A percentile compares a stretch with the other conserved stretches of the same genome.
phyloP scores from a whole-genome alignment of 1,140 invertebrate species.

The Drosophila bifasciata region DNA sequence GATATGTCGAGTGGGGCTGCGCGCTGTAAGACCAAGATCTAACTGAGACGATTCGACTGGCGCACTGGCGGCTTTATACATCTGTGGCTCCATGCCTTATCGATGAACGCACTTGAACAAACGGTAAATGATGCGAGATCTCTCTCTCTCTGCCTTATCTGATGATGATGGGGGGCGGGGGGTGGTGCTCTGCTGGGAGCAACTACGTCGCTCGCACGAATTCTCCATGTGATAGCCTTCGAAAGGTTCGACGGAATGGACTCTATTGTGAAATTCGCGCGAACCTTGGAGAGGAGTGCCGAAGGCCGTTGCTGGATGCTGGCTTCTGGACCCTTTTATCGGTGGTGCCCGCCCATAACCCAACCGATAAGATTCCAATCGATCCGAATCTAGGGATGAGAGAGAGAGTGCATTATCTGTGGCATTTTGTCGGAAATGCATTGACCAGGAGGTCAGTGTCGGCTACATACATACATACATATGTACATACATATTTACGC shows the following conservation, averaged over 20 bases:
- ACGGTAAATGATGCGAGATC: slow-evolving; percentile 45
- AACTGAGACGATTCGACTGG: slow-evolving; percentile 51
- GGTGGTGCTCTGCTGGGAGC: slow-evolving; percentile 24
- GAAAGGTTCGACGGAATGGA: slow-evolving; percentile 15
- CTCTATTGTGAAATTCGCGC: slow-evolving; percentile 39
- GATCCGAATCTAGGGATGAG: neutral
- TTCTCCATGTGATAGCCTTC: slow-evolving; percentile 24
- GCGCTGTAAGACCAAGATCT: slow-evolving; percentile 51
- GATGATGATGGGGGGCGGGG: too few relatives aligned
- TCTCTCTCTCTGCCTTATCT: slow-evolving; percentile 42
- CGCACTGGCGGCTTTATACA: slow-evolving; percentile 56
- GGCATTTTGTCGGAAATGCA: neutral
- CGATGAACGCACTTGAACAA: slow-evolving; percentile 63
- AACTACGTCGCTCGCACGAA: slow-evolving; percentile 34
- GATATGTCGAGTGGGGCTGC: slow-evolving; percentile 3
- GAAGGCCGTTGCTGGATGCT: too few relatives aligned
- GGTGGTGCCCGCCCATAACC: too few relatives aligned
- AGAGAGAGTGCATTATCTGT: neutral
- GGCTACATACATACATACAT: too few relatives aligned
- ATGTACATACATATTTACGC: too few relatives aligned
- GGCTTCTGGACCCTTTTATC: too few relatives aligned
- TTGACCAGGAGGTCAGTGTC: neutral
- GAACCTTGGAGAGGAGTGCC: slow-evolving; percentile 4
- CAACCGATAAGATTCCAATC: neutral
- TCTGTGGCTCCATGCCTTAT: slow-evolving; percentile 23